A percentile compares a stretch with the other conserved stretches of the same genome.
phyloP scores from a whole-genome alignment of 2,797 vertebrate species.

The Cetoscarus ocellatus region DNA sequence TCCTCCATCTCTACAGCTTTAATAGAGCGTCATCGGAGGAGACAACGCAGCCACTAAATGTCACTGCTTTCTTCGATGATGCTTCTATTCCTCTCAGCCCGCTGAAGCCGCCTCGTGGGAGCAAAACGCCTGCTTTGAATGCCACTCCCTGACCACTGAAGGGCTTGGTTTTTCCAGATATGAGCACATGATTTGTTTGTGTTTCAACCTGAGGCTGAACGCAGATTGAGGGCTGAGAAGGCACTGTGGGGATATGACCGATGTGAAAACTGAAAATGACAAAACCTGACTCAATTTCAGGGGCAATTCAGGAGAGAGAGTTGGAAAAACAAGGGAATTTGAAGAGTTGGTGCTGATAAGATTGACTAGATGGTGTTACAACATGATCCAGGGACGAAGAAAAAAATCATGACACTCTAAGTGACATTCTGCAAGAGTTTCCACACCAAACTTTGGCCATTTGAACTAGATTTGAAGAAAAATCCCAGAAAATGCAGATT shows the following conservation, averaged over 20 bases:
- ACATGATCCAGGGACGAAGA: too few species aligned
- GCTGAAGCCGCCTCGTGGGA: constrained; percentile 56
- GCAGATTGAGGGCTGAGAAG: constrained; percentile 25
- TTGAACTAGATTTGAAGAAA: too few species aligned
- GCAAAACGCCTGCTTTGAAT: constrained; percentile 64
- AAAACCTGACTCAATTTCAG: constrained; percentile 4
- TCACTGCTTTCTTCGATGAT: constrained; percentile 67
- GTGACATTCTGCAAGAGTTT: not conserved
- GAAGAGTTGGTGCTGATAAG: not conserved
- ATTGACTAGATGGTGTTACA: too few species aligned
- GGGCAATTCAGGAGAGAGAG: not conserved
- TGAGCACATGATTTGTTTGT: constrained; percentile 35
- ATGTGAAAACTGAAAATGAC: constrained; percentile 3
- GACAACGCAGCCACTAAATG: constrained; percentile 67
- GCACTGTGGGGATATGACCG: constrained; percentile 15
- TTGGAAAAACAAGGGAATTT: not conserved
- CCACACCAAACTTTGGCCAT: too few species aligned
- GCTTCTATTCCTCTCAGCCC: constrained; percentile 53
- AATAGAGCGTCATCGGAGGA: constrained; percentile 53
- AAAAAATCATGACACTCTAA: not conserved
- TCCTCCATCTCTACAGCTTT: constrained; percentile 54
- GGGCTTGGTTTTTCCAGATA: constrained; percentile 32
- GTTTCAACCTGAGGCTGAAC: constrained; percentile 35
- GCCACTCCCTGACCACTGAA: constrained; percentile 48
- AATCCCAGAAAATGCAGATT: too few species aligned